Evolutionary conservation across 2,797 vertebrate genomes (phyloP).

Genomic region (Trichosurus vulpecula): DNA sequence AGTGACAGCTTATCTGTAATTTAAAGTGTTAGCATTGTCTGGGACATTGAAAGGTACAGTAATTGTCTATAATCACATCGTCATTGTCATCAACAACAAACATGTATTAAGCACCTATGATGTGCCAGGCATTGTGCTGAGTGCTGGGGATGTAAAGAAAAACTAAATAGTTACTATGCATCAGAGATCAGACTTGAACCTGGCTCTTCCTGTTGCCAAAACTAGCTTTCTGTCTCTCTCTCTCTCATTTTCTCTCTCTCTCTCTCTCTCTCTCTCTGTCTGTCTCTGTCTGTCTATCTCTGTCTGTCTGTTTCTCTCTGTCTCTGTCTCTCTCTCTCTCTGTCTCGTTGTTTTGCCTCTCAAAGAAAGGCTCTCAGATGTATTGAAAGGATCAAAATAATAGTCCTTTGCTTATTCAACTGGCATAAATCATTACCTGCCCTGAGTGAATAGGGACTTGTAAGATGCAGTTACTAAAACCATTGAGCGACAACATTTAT

Average conservation of each 20-base stretch:
- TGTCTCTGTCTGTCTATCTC: background rate
- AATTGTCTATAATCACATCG: background rate
- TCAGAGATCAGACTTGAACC: background rate
- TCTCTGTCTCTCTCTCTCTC: background rate
- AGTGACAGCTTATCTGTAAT: background rate
- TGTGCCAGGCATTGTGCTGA: background rate
- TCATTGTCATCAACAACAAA: background rate
- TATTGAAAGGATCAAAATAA: slow-evolving; percentile 18
- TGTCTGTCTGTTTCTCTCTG: background rate
- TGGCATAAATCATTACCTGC: slow-evolving; percentile 35
- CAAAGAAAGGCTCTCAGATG: slow-evolving; percentile 9
- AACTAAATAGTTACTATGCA: background rate
- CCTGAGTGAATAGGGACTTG: slow-evolving; percentile 46
- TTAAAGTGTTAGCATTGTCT: background rate
- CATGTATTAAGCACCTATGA: background rate
- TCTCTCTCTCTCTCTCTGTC: background rate
- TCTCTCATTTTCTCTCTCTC: background rate
- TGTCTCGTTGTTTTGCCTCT: background rate
- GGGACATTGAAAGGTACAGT: background rate
- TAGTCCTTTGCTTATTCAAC: slow-evolving; percentile 34
- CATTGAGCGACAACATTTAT: slow-evolving; percentile 60
- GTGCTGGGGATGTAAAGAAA: background rate
- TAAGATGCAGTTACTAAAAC: slow-evolving; percentile 58
- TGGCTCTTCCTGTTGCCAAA: background rate
- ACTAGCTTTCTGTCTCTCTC: slow-evolving; percentile 3